A percentile compares a stretch with the other conserved stretches of the same genome.
Evolutionary conservation across 2,797 vertebrate genomes (phyloP).

Genomic region (Erpetoichthys calabaricus): DNA sequence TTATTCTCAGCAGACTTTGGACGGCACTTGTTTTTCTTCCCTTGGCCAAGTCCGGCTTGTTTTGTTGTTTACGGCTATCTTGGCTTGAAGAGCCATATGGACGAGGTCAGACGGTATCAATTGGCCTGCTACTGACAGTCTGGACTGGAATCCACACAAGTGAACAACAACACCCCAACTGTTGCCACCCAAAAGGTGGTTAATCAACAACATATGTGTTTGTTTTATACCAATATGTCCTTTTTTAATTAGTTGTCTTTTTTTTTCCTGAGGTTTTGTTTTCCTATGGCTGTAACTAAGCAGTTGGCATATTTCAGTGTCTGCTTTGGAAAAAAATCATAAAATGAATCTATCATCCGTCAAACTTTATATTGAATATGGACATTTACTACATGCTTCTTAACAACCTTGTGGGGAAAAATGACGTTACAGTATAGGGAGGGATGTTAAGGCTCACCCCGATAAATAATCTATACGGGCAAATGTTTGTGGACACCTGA

Average conservation of each 20-base stretch:
- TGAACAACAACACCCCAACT: constrained; percentile 33
- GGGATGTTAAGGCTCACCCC: too few species aligned
- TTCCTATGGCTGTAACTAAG: too few species aligned
- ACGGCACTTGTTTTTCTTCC: background rate
- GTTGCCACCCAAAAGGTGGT: constrained; percentile 57
- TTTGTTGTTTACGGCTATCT: constrained; percentile 24
- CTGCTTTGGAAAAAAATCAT: too few species aligned
- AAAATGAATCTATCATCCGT: too few species aligned
- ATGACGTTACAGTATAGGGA: too few species aligned
- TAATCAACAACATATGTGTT: constrained; percentile 73
- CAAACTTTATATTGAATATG: too few species aligned
- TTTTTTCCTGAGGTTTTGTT: too few species aligned
- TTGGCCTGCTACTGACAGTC: constrained; percentile 37
- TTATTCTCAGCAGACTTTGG: background rate
- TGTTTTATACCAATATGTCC: constrained; percentile 53
- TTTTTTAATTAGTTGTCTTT: constrained; percentile 57
- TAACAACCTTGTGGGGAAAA: too few species aligned
- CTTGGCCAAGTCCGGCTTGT: constrained; percentile 1
- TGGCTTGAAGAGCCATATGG: constrained; percentile 38
- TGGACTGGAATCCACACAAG: constrained; percentile 46
- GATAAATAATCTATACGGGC: too few species aligned
- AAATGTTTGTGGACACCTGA: too few species aligned
- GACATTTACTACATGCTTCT: too few species aligned
- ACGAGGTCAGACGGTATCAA: constrained; percentile 27
- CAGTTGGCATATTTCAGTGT: too few species aligned